A percentile compares a stretch with the other conserved stretches of the same genome.
phyloP scores from a whole-genome alignment of 2,888 invertebrate species.

The Tineola bisselliella region DNA sequence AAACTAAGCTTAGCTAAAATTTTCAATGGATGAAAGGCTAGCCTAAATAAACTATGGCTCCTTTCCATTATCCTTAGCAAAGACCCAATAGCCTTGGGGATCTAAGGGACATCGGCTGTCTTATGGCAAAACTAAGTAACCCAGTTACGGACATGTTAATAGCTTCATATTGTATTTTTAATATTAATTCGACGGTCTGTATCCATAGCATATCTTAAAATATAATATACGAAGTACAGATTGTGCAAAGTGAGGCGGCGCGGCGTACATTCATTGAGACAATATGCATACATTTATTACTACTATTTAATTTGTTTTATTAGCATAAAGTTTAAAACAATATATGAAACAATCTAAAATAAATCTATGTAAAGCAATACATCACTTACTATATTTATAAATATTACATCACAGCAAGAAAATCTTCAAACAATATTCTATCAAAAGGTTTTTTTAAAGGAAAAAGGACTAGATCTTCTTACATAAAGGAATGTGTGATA shows the following conservation, averaged over 20 bases:
- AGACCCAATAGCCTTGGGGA: constrained; percentile 3
- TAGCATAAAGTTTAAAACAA: no score
- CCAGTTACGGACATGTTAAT: no score
- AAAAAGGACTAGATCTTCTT: not conserved
- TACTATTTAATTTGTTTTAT: no score
- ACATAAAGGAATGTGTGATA: not conserved
- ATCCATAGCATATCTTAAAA: no score
- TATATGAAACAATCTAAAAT: no score
- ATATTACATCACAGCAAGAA: not conserved
- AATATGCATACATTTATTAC: no score
- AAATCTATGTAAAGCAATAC: no score
- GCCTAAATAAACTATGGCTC: constrained; percentile 4
- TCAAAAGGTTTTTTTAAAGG: not conserved
- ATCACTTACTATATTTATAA: not conserved
- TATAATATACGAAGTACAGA: no score
- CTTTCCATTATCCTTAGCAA: constrained; percentile 6
- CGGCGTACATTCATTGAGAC: no score
- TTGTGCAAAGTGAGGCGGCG: no score
- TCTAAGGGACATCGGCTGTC: not conserved
- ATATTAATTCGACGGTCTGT: no score
- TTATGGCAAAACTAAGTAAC: not conserved
- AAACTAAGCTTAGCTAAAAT: not conserved
- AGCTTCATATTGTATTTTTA: no score
- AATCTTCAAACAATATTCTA: not conserved
- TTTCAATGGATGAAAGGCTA: not conserved